Base-by-base conservation (phyloP, 2,797 vertebrate species). In the Spatula clypeata region DNA sequence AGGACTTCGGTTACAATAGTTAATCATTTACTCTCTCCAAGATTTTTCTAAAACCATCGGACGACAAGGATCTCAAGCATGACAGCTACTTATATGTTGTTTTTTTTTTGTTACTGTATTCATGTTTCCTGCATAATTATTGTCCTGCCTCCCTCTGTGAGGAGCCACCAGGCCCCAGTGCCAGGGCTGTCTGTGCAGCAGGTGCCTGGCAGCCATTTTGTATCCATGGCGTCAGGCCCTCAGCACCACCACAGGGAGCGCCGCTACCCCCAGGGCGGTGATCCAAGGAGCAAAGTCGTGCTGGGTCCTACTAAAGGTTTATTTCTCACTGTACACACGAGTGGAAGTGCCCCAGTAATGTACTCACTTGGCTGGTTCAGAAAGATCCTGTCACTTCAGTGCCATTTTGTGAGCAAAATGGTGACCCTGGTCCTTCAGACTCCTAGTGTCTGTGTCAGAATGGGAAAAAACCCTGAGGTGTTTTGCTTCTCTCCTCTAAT, bases 1-100 rank as follows among this genome's bases (percentile, higher is more conserved):
- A 84, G 38, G 57, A 45, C 71, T 85, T 51, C 16, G 38, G 51
- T 70, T 82, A 53, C 51, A 55, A 3, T 0, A 81, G 72, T 80
- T 95, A 97, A 97, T 96, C 2, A 97, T 97, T 96, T 79, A 97
- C 77, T 57, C 51, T 32, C 55, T 32, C 55, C 36, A 40, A 6
- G 58, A 89, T 83, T 73, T 58, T 88, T 49, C 66, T 62, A 84
- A 51, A 88, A 55, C 55, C 49, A 27, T 1, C 2, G 19, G 79
- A 69, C 36, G 82, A 54, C 3, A 83, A 61, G 13, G 47, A 73
- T 13, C 51, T 60, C 32, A 72, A 89, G 57, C 45, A 61, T 42
- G 76, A 79, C 58, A 77, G 40, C 32, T 70, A 49, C 29, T 89
- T 82, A 27, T 47, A 14, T 21, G 5, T 44, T 47, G 45, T 47